Evolutionary conservation across 2,888 invertebrate species (phyloP), one percentile per base, ranked within the genome.

Genomic region (Poecilobothrus nobilitatus): DNA sequence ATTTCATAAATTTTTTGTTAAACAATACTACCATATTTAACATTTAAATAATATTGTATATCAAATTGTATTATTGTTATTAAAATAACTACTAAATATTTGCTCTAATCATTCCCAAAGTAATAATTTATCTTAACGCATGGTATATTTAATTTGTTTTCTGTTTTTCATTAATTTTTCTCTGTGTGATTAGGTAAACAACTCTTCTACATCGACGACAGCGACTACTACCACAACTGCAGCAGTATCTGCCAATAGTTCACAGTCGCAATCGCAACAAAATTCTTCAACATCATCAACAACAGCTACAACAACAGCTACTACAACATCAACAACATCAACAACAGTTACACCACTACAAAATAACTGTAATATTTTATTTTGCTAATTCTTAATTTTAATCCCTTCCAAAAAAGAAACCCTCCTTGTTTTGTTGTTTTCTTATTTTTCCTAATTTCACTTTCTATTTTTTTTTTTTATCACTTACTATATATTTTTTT

Each of bases 231-330:
- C 73, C 78, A 81, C 27, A 78, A 81, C 67, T 79, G 66, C 75
- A 81, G 80, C 71, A 78, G 81, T 21, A 78, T 81, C 70, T 79
- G 80, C 67, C 80, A 81, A 71, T 74, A 77, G 71, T 78, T 71
- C 71, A 70, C 71, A 72, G 70, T 68, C 70, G 65, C 71, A 72
- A 70, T 2, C 12, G 15, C 70, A 67, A 68, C 68, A 67, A 67
- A 67, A 44, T 37, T 66, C 61, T 53, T 65, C 73, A 34, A 63
- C 71, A 20, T 65, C 72, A 65, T 67, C 73, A 34, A 70, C 74
- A 37, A 68, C 71, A 53, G 73, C 74, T 69, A 69, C 70, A 68
- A 41, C 72, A 71, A 70, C 71, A 73, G 71, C 70, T 71, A 72
- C 69, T 72, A 72, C 71, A 76, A 70, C 72, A 72, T 70, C 69